phyloP scores from a whole-genome alignment of 2,797 vertebrate genomes.

The Darevskia nairensis region DNA sequence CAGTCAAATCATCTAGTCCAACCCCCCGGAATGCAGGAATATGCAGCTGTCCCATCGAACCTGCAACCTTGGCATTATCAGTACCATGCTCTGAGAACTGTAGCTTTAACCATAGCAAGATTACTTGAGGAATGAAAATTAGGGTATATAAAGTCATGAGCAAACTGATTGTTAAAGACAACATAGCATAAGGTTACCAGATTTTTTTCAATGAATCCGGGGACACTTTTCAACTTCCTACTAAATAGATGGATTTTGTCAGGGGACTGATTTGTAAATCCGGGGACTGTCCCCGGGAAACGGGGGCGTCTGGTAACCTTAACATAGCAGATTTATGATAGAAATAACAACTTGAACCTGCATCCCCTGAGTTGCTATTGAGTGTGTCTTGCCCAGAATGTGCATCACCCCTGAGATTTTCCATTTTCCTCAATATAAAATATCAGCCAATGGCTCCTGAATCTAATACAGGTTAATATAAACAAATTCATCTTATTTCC shows the following conservation, averaged over 20 bases:
- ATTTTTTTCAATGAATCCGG: too few relatives aligned
- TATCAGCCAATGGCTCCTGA: background rate
- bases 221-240: too few relatives aligned
- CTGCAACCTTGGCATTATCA: too few relatives aligned
- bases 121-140: background rate
- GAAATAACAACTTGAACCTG: constrained; percentile 30
- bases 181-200: background rate
- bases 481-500: constrained; percentile 36
- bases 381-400: background rate
- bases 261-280: too few relatives aligned
- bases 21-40: too few relatives aligned
- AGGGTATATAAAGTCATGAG: background rate
- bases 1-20: background rate
- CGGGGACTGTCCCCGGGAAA: too few relatives aligned
- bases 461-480: constrained; percentile 30
- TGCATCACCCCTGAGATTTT: background rate
- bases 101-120: background rate
- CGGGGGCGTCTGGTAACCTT: too few relatives aligned
- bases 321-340: background rate
- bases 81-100: background rate
- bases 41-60: too few relatives aligned
- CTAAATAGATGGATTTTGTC: too few relatives aligned
- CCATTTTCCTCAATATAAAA: background rate
- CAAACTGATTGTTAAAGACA: background rate
- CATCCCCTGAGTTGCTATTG: constrained; percentile 23